Evolutionary conservation across 2,113 vertebrate genomes (phyloP).

Genomic region (Eudyptes chrysolophus): DNA sequence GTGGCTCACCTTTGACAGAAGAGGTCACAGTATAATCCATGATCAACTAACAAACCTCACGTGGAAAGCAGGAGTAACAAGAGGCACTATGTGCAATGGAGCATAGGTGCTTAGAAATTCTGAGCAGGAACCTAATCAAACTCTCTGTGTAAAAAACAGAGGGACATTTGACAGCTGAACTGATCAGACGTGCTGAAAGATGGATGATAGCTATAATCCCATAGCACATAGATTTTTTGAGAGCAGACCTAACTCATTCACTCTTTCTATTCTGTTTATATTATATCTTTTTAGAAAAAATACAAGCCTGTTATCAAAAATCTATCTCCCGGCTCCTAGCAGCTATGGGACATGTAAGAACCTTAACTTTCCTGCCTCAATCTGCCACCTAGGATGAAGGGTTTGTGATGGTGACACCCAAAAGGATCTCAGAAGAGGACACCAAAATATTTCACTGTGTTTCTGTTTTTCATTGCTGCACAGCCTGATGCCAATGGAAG

Average conservation of each 20-base stretch:
- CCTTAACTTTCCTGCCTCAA: background rate
- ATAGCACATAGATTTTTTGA: background rate
- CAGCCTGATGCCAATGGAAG: background rate
- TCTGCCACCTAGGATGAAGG: background rate
- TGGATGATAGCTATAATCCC: background rate
- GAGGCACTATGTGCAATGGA: background rate
- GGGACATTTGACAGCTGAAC: background rate
- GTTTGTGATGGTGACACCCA: background rate
- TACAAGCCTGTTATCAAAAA: background rate
- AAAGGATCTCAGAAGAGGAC: background rate
- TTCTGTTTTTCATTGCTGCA: background rate
- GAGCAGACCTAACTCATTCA: background rate
- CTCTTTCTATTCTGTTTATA: background rate
- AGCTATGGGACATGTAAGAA: background rate
- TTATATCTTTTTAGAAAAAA: background rate
- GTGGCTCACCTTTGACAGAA: background rate
- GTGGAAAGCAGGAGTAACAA: background rate
- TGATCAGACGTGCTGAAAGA: background rate
- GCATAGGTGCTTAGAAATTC: background rate
- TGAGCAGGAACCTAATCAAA: background rate
- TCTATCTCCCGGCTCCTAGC: background rate
- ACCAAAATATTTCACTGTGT: background rate
- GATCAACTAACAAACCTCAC: background rate
- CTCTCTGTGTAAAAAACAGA: background rate
- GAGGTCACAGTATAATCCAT: background rate